Percentiles rank a stretch among this genome's conserved stretches.
These are phyloP conservation scores for Merodon equestris DNA, from an alignment of 2,888 invertebrate genomes.

Conservation along the genomic window DNA sequence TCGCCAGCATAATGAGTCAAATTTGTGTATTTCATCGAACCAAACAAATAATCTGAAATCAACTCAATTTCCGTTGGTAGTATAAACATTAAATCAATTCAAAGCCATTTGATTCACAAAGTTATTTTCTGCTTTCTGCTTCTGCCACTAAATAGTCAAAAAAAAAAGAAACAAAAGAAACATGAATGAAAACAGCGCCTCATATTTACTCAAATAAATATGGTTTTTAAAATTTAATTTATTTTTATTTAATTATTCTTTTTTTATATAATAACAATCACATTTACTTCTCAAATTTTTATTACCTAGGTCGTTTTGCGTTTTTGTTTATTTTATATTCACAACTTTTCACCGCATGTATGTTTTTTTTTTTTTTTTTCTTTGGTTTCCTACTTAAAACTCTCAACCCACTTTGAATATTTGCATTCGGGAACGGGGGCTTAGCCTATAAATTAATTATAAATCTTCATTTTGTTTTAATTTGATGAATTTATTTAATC, in stretches of 20 bases:
- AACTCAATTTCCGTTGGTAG: too few relatives aligned
- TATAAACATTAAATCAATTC: too few relatives aligned
- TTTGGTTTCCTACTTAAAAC: constrained; percentile 10
- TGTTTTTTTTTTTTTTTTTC: constrained; percentile 36
- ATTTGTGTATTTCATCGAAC: too few relatives aligned
- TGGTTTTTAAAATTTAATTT: constrained; percentile 60
- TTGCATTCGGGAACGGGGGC: too few relatives aligned
- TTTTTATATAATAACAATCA: constrained; percentile 77
- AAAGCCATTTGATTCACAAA: too few relatives aligned
- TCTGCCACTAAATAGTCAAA: too few relatives aligned
- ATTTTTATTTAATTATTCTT: constrained; percentile 63
- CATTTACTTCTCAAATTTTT: constrained; percentile 74
- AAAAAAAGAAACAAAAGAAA: too few relatives aligned
- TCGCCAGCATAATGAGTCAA: too few relatives aligned
- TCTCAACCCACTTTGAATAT: constrained; percentile 10
- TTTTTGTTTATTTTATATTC: constrained; percentile 57
- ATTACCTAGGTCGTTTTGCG: constrained; percentile 51
- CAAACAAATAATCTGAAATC: too few relatives aligned
- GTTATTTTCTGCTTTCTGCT: too few relatives aligned
- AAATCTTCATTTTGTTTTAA: constrained; percentile 12
- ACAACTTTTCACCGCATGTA: constrained; percentile 70
- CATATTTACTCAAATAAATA: constrained; percentile 51
- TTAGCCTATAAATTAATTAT: constrained; percentile 46
- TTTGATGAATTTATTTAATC: constrained; percentile 35
- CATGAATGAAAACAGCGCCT: constrained; percentile 22